Conservation (phyloP, 2,113 vertebrate species). For the Tetraodon nigroviridis region DNA sequence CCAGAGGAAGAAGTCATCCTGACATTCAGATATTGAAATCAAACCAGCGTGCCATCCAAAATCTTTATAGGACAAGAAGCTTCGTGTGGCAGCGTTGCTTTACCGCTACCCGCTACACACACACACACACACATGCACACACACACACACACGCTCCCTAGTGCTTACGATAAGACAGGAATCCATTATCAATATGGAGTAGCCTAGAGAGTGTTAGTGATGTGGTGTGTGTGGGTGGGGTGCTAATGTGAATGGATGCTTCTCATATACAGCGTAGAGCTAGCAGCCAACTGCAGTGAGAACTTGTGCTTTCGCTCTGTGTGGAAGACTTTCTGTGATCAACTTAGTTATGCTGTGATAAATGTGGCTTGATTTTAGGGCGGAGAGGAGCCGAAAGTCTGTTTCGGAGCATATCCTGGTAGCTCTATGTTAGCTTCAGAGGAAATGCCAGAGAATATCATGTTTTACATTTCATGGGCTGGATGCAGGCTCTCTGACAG, state of each 20-base stretch:
- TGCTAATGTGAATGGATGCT: slow-evolving; percentile 64
- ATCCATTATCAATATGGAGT: slow-evolving; percentile 48
- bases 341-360: slow-evolving; percentile 54
- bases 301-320: slow-evolving; percentile 52
- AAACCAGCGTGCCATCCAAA: slow-evolving; percentile 10
- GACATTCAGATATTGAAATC: slow-evolving; percentile 24
- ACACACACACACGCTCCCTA: slow-evolving; percentile 10
- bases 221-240: slow-evolving; percentile 44
- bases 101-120: neutral
- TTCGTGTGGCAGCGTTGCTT: slow-evolving; percentile 1
- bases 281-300: slow-evolving; percentile 51
- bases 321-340: slow-evolving; percentile 50
- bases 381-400: slow-evolving; percentile 1
- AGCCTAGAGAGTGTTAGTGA: slow-evolving; percentile 42
- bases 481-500: neutral
- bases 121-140: slow-evolving; percentile 8
- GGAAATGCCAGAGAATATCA: too few relatives aligned
- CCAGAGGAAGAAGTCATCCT: slow-evolving; percentile 4
- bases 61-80: slow-evolving; percentile 11
- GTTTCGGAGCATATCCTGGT: neutral
- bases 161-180: slow-evolving; percentile 53
- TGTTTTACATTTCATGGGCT: neutral
- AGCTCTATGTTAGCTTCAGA: too few relatives aligned
- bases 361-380: slow-evolving; percentile 49
- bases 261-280: slow-evolving; percentile 51